Percentiles rank a stretch among this genome's conserved stretches.
phyloP scores from a whole-genome alignment of 2,797 vertebrate genomes.

The Micropoecilia bifurca region DNA sequence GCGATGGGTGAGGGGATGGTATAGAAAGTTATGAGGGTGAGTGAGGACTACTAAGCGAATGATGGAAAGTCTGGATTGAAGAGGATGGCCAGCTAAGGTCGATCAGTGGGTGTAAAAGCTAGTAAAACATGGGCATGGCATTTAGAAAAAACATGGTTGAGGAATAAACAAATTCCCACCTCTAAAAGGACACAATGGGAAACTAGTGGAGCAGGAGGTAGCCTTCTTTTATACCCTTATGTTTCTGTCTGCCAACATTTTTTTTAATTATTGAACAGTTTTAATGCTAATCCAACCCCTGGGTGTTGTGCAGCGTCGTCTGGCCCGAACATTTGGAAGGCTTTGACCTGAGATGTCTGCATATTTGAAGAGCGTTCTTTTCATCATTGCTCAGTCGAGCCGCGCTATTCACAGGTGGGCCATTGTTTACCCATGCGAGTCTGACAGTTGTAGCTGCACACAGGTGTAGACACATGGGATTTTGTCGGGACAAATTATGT shows the following conservation, averaged over 20 bases:
- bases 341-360: slow-evolving; percentile 7
- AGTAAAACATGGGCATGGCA: neutral
- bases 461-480: slow-evolving; percentile 26
- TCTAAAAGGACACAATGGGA: neutral
- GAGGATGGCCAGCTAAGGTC: slow-evolving; percentile 24
- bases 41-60: slow-evolving; percentile 46
- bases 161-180: neutral
- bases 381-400: neutral
- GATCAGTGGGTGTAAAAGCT: slow-evolving; percentile 13
- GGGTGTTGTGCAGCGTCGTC: neutral
- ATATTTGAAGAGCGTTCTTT: slow-evolving; percentile 17
- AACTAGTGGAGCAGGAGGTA: neutral
- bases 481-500: slow-evolving; percentile 20
- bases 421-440: slow-evolving; percentile 15
- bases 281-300: slow-evolving; percentile 1
- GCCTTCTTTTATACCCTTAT: no score
- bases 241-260: neutral
- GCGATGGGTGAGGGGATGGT: slow-evolving; percentile 8
- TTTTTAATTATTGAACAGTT: neutral
- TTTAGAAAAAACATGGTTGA: neutral
- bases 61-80: slow-evolving; percentile 18
- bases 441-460: slow-evolving; percentile 12
- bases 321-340: neutral
- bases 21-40: slow-evolving; percentile 20
- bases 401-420: slow-evolving; percentile 23